phyloP scores from a whole-genome alignment of 2,888 invertebrate genomes.

The Rhaphigaster nebulosa region DNA sequence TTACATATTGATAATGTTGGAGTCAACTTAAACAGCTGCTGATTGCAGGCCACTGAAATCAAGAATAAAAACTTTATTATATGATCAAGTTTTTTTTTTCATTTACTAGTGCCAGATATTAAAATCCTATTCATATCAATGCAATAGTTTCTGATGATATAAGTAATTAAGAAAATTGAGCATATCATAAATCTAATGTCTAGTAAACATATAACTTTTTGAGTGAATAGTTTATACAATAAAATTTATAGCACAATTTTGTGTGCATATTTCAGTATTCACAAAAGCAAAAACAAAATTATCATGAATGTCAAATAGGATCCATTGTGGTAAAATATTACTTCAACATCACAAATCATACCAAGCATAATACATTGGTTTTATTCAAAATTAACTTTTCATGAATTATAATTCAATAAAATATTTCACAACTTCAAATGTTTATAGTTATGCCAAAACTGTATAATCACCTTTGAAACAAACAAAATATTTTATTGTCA shows the following conservation, averaged over 20 bases:
- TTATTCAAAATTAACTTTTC: neutral
- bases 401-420: neutral
- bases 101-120: neutral
- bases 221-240: neutral
- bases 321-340: neutral
- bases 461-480: no score
- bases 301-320: neutral
- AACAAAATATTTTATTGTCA: neutral
- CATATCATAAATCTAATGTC: neutral
- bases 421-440: neutral
- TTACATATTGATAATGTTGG: neutral
- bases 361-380: neutral
- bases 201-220: neutral
- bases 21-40: constrained; percentile 30
- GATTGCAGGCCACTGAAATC: constrained; percentile 21
- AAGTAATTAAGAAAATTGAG: neutral
- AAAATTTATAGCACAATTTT: neutral
- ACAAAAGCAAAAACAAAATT: neutral
- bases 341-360: neutral
- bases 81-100: neutral
- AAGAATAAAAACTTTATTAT: neutral
- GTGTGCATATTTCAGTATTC: neutral
- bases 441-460: no score
- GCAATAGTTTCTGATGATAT: neutral
- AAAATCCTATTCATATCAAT: neutral